Evolutionary conservation across 2,797 vertebrate species (phyloP).

Genomic region (Scolopax rusticola): DNA sequence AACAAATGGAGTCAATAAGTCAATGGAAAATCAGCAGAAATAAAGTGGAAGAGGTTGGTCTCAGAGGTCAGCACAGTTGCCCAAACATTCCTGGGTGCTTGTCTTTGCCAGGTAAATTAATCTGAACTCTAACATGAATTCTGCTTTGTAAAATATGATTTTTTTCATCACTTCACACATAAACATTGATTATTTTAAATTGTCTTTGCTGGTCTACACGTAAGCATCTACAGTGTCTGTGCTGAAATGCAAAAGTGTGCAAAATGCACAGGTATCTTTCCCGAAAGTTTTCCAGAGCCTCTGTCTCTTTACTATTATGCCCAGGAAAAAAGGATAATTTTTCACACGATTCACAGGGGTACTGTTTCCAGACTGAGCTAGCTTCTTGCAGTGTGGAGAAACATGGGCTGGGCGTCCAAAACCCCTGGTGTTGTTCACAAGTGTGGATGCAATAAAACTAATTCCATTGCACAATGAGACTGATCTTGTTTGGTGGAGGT

Average conservation of each 20-base stretch:
- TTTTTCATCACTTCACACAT: neutral
- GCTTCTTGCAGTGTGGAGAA: neutral
- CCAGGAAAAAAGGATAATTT: neutral
- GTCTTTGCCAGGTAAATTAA: neutral
- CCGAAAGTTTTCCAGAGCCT: neutral
- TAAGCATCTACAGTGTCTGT: neutral
- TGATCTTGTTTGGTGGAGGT: neutral
- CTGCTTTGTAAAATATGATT: neutral
- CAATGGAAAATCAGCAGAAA: neutral
- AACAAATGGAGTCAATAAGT: neutral
- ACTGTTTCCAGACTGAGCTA: neutral
- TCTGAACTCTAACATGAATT: neutral
- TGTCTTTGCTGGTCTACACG: neutral
- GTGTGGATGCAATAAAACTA: neutral
- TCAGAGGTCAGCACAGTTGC: neutral
- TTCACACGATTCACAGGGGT: neutral
- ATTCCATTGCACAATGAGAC: neutral
- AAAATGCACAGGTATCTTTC: neutral
- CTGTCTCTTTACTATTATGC: neutral
- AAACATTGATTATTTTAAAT: neutral
- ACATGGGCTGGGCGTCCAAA: neutral
- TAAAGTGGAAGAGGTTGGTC: neutral
- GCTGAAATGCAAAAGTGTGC: neutral
- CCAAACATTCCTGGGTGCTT: neutral
- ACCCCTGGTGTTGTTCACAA: neutral